These are phyloP conservation scores for Spialia ferax DNA, from an alignment of 2,888 invertebrate genomes.

Conservation along the genomic window DNA sequence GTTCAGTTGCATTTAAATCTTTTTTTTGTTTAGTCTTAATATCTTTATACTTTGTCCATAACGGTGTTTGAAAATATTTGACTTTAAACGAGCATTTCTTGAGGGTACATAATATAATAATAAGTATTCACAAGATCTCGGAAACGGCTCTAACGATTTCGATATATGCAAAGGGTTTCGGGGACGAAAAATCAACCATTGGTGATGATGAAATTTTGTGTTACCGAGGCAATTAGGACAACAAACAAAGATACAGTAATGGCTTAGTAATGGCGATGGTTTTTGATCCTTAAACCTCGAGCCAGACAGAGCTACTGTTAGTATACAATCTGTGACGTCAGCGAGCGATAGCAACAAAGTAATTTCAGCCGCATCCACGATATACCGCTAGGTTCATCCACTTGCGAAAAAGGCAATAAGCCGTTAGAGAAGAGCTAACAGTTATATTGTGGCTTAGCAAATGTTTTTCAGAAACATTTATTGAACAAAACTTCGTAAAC, in stretches of 20 bases:
- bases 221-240: too few relatives aligned
- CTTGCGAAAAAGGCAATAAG: constrained; percentile 41
- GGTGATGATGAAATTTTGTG: too few relatives aligned
- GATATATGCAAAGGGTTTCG: too few relatives aligned
- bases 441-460: constrained; percentile 22
- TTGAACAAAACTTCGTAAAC: neutral
- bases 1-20: constrained; percentile 3
- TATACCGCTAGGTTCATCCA: constrained; percentile 41
- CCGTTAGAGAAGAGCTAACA: constrained; percentile 28
- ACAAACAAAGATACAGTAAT: too few relatives aligned
- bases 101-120: neutral
- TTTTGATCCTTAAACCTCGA: too few relatives aligned
- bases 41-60: neutral
- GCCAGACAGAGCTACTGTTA: neutral
- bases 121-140: too few relatives aligned
- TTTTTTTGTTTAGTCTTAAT: neutral
- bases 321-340: constrained; percentile 24
- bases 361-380: constrained; percentile 58
- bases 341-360: constrained; percentile 60
- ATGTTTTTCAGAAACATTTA: constrained; percentile 4
- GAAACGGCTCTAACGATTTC: too few relatives aligned
- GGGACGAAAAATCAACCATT: too few relatives aligned
- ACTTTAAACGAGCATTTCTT: neutral
- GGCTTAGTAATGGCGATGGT: too few relatives aligned
- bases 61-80: too few relatives aligned